Conservation (phyloP, 1,140 invertebrate genomes). For the Epicauta chinensis region DNA sequence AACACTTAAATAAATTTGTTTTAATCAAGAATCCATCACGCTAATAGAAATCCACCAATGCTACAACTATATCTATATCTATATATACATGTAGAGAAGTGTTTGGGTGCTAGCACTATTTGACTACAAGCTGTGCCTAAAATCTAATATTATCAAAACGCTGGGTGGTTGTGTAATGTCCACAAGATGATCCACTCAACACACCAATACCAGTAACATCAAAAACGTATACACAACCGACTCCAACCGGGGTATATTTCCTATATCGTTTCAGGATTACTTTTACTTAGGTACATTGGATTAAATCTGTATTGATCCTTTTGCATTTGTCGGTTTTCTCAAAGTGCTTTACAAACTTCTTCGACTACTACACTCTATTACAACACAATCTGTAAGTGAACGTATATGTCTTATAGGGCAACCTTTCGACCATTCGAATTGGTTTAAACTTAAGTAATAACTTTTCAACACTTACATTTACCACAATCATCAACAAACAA, state of each 20-base stretch:
- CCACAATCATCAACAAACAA: neutral
- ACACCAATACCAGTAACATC: neutral
- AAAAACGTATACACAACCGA: conserved; percentile 1
- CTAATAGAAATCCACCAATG: too few relatives aligned
- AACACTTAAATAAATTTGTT: too few relatives aligned
- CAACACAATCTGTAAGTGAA: neutral
- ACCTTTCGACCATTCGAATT: neutral
- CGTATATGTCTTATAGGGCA: neutral
- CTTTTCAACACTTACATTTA: neutral
- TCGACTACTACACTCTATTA: neutral
- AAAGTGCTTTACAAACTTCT: neutral
- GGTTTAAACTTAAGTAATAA: neutral
- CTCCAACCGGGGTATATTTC: conserved; percentile 5
- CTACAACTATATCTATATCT: too few relatives aligned
- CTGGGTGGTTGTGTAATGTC: conserved; percentile 10
- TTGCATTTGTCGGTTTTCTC: conserved; percentile 9
- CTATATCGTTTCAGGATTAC: conserved; percentile 6
- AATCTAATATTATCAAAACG: conserved; percentile 16
- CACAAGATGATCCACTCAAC: neutral
- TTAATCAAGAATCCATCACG: too few relatives aligned
- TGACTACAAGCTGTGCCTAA: conserved; percentile 8
- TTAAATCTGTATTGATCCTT: conserved; percentile 21
- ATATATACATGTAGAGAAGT: too few relatives aligned
- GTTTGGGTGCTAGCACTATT: neutral
- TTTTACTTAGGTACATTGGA: conserved; percentile 16